Base-by-base conservation (phyloP, 1,140 invertebrate species). In the Ceratina japonica region DNA sequence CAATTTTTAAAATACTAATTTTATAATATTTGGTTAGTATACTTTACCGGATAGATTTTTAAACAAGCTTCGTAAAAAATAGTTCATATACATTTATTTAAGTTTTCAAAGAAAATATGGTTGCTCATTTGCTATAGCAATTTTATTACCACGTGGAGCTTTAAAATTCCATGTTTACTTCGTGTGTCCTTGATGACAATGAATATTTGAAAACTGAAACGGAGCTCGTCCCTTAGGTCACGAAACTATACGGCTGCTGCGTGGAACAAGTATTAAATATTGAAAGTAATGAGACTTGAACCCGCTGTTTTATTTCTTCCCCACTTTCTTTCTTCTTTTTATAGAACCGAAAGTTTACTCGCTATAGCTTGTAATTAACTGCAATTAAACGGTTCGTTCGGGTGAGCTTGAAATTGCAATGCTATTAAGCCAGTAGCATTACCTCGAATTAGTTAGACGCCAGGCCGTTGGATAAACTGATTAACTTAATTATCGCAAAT, bases 391-490 rank as follows among this genome's bases (percentile, higher is more conserved):
- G 44, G 49, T 24, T 68, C 61, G 24, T 31, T 16, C 8, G 15
- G 13, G 49, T 18, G 22, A 24, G 16, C 15, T 68, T 12, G 16
- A 16, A 27, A 68, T 52, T 31, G 44, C 44, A 27, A 27, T n/a
- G 44, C 65, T 24, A 52, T 68, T 68, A 68, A 68, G 16, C 16
- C 15, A 52, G 49, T 68, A 12, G 22, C n/a, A 52, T 68, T 24
- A 10, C 65, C 20, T 1, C 8, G 22, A 22, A 24, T 24, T 52
- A 22, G 8, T 51, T 22, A 68, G 22, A 68, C 65, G 65, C 22
- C 1, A 20, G 7, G 22, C 52, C 20, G 49, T 52, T 52, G 3
- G 22, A 68, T 52, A 68, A 24, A 68, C 22, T 20, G 15, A 52
- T 16, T 3, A 0, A 2, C 24, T 10, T 7, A 51, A 68, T 31